Base-by-base conservation (phyloP, 2,113 vertebrate species). In the Neolamprologus ventralis region DNA sequence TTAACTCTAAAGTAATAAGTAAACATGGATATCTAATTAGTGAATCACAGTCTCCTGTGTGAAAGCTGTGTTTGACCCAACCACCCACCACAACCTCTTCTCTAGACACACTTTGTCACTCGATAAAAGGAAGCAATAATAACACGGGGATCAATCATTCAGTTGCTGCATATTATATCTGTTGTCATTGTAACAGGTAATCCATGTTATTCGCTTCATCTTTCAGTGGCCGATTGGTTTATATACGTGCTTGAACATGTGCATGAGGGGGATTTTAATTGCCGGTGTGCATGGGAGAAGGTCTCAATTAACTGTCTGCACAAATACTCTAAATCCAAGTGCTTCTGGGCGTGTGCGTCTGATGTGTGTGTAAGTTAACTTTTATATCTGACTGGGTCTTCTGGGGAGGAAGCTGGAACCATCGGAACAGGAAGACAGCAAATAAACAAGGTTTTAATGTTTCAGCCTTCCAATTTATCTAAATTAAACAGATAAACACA, bases 381-480 rank as follows among this genome's bases (percentile, higher is more conserved):
- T 68, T 21, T 58, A 35, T 42, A 80, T 91, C 55, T 86, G 84
- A 81, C 78, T 81, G 79, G 10, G n/a, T 87, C 85, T 85, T 13
- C 6, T 26, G 57, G 80, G 86, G 83, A 94, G 94, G 95, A 95
- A 91, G 91, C 83, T 58, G 87, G 49, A 80, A 87, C 80, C 80
- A 89, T 88, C 78, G 14, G 51, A 80, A 90, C 89, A 88, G 94
- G 93, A 95, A 94, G 91, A 83, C 86, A 53, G 83, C 78, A 90
- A 90, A 95, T 92, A 96, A 95, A 95, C 94, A 92, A 80, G 31
- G 87, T 88, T 94, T 91, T 85, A 90, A 93, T 93, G 88, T 90
- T 92, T 91, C 88, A 85, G 92, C 89, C 73, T 58, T 85, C 71
- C 58, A 94, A 90, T 94, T 92, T 83, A 88, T 90, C 87, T 83